phyloP scores from a whole-genome alignment of 1,140 invertebrate genomes.

The Pomphorhynchus laevis region DNA sequence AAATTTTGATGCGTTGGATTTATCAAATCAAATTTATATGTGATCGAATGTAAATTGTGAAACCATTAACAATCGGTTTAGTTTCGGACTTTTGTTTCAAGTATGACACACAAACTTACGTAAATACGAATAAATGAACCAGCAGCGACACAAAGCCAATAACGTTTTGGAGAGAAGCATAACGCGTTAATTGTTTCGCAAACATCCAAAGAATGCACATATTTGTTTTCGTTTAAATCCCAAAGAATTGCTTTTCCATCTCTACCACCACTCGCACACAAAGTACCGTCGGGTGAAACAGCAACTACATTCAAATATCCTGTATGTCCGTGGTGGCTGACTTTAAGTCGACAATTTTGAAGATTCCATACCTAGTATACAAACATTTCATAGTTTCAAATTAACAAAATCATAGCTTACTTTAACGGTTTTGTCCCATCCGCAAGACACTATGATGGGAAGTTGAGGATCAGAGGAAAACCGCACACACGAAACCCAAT shows the following conservation, averaged over 20 bases:
- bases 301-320: slow-evolving; percentile 94
- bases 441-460: slow-evolving; percentile 88
- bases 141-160: slow-evolving; percentile 97
- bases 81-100: not conserved
- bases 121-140: slow-evolving; percentile 88
- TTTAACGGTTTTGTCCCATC: slow-evolving; percentile 92
- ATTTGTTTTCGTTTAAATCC: slow-evolving; percentile 97
- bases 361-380: slow-evolving; percentile 63
- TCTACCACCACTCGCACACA: slow-evolving; percentile 96
- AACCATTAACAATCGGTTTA: not conserved
- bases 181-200: slow-evolving; percentile 88
- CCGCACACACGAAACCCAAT: slow-evolving; percentile 94
- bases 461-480: slow-evolving; percentile 91
- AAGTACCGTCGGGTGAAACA: slow-evolving; percentile 87
- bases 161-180: slow-evolving; percentile 94
- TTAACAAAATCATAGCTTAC: slow-evolving; percentile 20
- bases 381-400: not conserved
- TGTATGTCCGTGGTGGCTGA: slow-evolving; percentile 75
- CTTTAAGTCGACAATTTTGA: slow-evolving; percentile 89
- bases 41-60: not conserved
- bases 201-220: slow-evolving; percentile 84
- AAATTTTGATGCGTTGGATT: slow-evolving; percentile 1
- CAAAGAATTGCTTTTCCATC: slow-evolving; percentile 91
- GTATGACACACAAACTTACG: slow-evolving; percentile 1
- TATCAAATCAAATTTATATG: slow-evolving; percentile 3